Base-by-base conservation (phyloP, 1,140 invertebrate genomes). In the Lordiphosa stackelbergi region DNA sequence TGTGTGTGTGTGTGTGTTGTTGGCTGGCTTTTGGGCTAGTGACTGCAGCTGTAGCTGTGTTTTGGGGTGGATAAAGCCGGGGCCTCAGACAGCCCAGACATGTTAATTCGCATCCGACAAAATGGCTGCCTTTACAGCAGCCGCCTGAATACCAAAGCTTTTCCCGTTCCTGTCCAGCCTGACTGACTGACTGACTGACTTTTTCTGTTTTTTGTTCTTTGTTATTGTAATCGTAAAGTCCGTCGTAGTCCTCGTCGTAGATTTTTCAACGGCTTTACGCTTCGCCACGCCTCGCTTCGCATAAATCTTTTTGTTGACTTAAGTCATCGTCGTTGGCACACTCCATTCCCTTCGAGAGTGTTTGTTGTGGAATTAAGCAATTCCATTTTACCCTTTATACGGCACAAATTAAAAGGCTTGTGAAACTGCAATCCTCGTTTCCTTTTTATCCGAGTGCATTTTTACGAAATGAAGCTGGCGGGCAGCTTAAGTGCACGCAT, bases 241-340 rank as follows among this genome's bases (percentile, higher is more conserved):
- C 56, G 38, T 72, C 75, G 19, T 19, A 19, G 19, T 83, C 24
- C 37, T 59, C 36, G 11, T 48, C 22, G 55, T 41, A 54, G 46
- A 46, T 53, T 53, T 72, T 63, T 58, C 47, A 57, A 49, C 45
- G 53, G 38, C 16, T 38, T 40, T 34, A 28, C 40, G 42, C 28
- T 35, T 24, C 51, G 43, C 38, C 54, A 54, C 22, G 19, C 38
- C 57, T 57, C 22, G 19, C 3, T 4, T 24, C 66, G 69, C 57
- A 81, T 81, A 81, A 83, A 81, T 81, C 77, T 75, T 66, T 53
- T 73, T 72, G 77, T 77, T 81, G 77, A 83, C 79, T 81, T 69
- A 81, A 81, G 75, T 70, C 74, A 81, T 74, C 53, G 65, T 37
- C 59, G 43, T 37, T 49, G 28, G 28, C 28, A 7, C 28, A 31